Evolutionary conservation across 2,113 vertebrate species (phyloP).

Genomic region (Myiozetetes cayanensis): DNA sequence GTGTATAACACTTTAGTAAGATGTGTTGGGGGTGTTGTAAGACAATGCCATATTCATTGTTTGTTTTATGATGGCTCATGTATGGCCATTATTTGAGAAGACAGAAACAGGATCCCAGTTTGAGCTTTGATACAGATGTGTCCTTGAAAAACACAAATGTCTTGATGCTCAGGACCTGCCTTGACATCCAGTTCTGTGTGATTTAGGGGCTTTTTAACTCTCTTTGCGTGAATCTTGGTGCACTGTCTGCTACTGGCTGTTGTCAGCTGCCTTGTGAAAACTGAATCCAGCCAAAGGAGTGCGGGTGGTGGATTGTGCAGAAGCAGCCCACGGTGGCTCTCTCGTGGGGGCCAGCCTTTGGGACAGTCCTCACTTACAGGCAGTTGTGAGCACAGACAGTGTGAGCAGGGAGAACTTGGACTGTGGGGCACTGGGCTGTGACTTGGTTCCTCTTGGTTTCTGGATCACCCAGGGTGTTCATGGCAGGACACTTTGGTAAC

Average conservation of each 20-base stretch:
- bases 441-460: background rate
- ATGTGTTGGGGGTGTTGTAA: background rate
- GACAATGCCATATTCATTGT: background rate
- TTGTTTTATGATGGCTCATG: accelerated
- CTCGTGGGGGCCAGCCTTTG: accelerated
- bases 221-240: background rate
- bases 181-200: no score
- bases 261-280: background rate
- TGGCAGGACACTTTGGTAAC: background rate
- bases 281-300: background rate
- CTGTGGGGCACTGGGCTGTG: background rate
- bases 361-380: background rate
- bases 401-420: background rate
- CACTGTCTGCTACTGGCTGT: background rate
- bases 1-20: background rate
- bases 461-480: background rate
- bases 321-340: background rate
- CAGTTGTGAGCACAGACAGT: background rate
- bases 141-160: background rate
- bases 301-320: background rate
- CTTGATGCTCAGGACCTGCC: background rate
- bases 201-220: background rate
- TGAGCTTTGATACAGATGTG: background rate
- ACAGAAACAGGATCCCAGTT: background rate
- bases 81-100: background rate